Conservation (phyloP, 2,113 vertebrate species). For the Crotalus tigris region DNA sequence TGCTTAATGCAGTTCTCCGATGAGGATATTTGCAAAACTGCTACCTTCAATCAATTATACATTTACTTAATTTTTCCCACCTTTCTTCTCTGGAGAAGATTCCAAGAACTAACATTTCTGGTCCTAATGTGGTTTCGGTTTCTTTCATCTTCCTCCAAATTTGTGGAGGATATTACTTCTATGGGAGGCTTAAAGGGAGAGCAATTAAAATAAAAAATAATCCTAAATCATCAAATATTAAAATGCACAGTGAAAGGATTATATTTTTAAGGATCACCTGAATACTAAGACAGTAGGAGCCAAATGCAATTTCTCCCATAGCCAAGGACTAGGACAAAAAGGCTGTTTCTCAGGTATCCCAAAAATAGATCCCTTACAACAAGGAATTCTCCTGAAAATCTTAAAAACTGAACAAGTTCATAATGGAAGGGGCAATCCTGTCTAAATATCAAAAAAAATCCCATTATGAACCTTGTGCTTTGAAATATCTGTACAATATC, state of each 20-base stretch:
- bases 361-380: neutral
- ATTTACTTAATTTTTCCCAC: neutral
- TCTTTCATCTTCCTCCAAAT: neutral
- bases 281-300: neutral
- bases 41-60: neutral
- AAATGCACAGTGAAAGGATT: neutral
- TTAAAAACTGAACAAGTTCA: neutral
- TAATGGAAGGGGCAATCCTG: neutral
- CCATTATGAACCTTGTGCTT: neutral
- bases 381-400: neutral
- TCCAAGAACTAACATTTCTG: neutral
- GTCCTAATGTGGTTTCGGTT: neutral
- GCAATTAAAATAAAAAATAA: neutral
- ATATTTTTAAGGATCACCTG: neutral
- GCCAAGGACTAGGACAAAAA: neutral
- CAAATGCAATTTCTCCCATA: neutral
- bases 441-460: neutral
- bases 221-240: neutral
- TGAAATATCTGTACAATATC: neutral
- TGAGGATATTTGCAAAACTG: neutral
- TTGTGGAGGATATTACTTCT: neutral
- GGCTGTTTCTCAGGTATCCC: neutral
- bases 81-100: neutral
- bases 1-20: neutral
- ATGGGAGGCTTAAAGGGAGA: neutral